These are phyloP conservation scores for Limnephilus marmoratus DNA, from an alignment of 2,888 invertebrate genomes.

Conservation along the genomic window DNA sequence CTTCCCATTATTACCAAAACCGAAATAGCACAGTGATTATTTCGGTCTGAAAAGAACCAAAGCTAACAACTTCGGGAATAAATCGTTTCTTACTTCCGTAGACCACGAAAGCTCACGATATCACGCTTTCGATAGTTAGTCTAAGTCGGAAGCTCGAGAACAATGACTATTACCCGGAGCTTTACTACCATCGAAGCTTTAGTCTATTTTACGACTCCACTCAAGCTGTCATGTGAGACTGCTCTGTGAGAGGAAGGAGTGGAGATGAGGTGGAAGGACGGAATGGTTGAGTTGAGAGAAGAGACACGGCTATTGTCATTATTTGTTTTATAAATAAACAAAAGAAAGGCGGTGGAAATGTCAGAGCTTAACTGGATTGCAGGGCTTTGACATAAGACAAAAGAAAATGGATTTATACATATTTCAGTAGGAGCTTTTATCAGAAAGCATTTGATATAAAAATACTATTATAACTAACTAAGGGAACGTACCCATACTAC, in stretches of 20 bases:
- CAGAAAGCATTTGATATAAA: too few relatives aligned
- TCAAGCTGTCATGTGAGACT: constrained; percentile 52
- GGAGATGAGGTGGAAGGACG: neutral
- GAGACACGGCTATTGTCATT: constrained; percentile 62
- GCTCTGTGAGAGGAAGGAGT: neutral
- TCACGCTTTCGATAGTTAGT: neutral
- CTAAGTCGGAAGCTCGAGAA: constrained; percentile 53
- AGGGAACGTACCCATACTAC: too few relatives aligned
- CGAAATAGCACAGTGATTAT: neutral
- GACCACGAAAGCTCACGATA: neutral
- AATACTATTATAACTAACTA: too few relatives aligned
- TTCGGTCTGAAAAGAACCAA: neutral
- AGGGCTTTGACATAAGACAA: neutral
- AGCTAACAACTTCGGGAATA: neutral
- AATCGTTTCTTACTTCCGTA: neutral
- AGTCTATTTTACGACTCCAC: constrained; percentile 49
- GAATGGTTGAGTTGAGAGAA: constrained; percentile 11
- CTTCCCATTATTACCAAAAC: neutral
- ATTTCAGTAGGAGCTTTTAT: too few relatives aligned
- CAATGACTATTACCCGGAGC: constrained; percentile 47
- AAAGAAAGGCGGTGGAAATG: constrained; percentile 58
- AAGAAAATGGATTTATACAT: neutral
- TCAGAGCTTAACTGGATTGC: constrained; percentile 31
- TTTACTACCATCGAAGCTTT: constrained; percentile 14
- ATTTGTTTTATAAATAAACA: constrained; percentile 64